phyloP scores from a whole-genome alignment of 2,888 invertebrate species.

The Hermaeophaga mercurialis region DNA sequence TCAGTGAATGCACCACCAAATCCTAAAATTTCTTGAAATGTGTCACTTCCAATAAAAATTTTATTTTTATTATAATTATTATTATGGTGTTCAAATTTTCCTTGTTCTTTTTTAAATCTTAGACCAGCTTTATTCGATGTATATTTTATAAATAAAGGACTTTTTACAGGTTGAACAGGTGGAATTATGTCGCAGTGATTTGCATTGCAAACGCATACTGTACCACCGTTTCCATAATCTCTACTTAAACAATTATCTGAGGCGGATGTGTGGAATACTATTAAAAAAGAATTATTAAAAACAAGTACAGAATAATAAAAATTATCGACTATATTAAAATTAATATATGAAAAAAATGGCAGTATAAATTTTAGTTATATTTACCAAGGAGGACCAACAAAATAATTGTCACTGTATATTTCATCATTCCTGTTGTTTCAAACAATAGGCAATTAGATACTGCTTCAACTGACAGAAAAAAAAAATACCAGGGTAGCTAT shows the following conservation, averaged over 20 bases:
- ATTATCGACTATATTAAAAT: no score
- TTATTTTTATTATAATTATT: neutral
- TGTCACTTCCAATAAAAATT: neutral
- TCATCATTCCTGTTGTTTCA: no score
- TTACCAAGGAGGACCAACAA: no score
- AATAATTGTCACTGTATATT: no score
- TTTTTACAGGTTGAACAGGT: conserved; percentile 51
- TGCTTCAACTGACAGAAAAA: no score
- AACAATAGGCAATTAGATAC: no score
- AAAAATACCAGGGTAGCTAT: no score
- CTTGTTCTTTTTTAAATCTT: conserved; percentile 52
- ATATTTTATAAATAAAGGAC: conserved; percentile 59
- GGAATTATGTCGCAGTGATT: conserved; percentile 73
- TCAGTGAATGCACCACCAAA: conserved; percentile 86
- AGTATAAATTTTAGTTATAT: no score
- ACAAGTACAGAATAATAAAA: no score
- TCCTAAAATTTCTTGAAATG: conserved; percentile 72
- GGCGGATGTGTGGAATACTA: no score
- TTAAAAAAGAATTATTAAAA: no score
- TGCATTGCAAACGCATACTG: conserved; percentile 74
- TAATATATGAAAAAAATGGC: no score
- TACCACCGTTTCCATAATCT: conserved; percentile 29
- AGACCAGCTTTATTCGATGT: conserved; percentile 65
- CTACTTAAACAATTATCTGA: conserved; percentile 23
- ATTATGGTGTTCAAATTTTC: neutral